Evolutionary conservation across 2,888 invertebrate species (phyloP), one percentile per base, ranked within the genome.

Genomic region (Drosophila paramelanica): DNA sequence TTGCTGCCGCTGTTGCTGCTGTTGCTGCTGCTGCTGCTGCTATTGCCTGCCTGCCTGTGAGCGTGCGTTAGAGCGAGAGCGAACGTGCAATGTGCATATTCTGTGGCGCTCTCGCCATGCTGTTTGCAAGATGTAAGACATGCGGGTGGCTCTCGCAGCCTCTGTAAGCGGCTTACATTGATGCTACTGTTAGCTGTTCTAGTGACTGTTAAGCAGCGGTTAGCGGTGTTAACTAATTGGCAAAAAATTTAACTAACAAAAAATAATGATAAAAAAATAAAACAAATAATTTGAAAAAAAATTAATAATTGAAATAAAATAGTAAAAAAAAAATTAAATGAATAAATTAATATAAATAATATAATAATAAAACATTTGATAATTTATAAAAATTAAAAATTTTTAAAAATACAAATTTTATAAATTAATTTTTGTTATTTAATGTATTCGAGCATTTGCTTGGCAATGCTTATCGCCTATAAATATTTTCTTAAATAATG

Each of bases 141-240:
- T 75, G 74, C 74, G 74, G 74, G 74, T 75, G 74, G 74, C 78
- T 73, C 73, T 73, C 73, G 13, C 60, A 57, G 72, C 43, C 58
- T 43, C 74, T 62, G 73, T 73, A 53, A 66, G 41, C 50, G 36
- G 13, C 52, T 75, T 73, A 77, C 67, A 73, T 51, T 56, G 75
- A 73, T 77, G 78, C 67, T 73, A 67, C 46, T 67, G 55, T 38
- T 65, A 72, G 49, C 66, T 66, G 59, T 13, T 20, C 20, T 5
- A 5, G 36, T 23, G 23, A 4, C 72, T 72, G 66, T 60, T 52
- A 58, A 57, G 46, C 42, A 20, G 20, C 45, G 23, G 49, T 50
- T 50, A 66, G 36, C 46, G 31, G 49, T 70, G 64, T 52, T 62
- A 71, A 52, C 68, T 25, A 23, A 43, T 56, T 47, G 5, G n/a